Base-by-base conservation (phyloP, 1,140 invertebrate genomes). In the Drosophila tani region DNA sequence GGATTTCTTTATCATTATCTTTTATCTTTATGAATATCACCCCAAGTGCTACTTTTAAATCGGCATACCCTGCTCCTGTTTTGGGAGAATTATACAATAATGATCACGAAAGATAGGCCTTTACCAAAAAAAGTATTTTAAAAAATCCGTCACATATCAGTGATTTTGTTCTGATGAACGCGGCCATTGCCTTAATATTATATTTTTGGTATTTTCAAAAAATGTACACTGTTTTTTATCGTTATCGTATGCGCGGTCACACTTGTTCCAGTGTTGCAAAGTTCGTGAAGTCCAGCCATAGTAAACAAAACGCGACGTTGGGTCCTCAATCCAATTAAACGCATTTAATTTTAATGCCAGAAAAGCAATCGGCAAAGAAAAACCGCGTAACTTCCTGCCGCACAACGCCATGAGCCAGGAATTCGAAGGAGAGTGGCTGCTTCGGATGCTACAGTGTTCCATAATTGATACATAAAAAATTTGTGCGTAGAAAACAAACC, bases 401-500 rank as follows among this genome's bases (percentile, higher is more conserved):
- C 12, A 2, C 5, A 14, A 15, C 43, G 12, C 24, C 15, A n/a
- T 12, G 32, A 12, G 32, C 3, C 11, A 15, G 19, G 21, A 40
- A n/a, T 40, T 11, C 8, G 9, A 24, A 15, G 19, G 5, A 40
- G 14, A 11, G n/a, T 8, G 7, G 5, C 9, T 19, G 12, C 29
- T 19, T 19, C 29, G 5, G 35, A 47, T 50, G 64, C 40, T 24
- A 38, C 49, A 63, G 40, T 41, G 11, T 59, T 19, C 9, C 19
- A 43, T 24, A 29, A 19, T 50, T 45, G 27, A 45, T 50, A 19
- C 55, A 80, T 67, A 68, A 75, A 90, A 75, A 90, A 88, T 63
- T 84, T 84, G 74, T 87, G 78, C 81, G 71, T 82, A 87, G 66
- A 83, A 87, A 86, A 86, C 74, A 88, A 88, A 88, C 84, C 84